Conservation (phyloP, 2,797 vertebrate genomes). For the Gastrophryne carolinensis region DNA sequence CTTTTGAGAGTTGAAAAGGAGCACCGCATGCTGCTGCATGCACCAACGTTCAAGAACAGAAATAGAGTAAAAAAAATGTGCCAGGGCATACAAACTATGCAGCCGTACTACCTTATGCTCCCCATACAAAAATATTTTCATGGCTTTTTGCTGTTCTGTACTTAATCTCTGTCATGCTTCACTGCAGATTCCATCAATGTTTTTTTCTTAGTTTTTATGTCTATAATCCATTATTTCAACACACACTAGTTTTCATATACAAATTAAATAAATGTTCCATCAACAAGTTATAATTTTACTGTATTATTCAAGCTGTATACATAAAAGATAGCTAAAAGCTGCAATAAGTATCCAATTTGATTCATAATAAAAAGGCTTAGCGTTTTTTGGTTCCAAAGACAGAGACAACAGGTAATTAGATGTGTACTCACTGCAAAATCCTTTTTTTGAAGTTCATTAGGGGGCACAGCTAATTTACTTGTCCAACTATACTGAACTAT, state of each 20-base stretch:
- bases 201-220: constrained; percentile 3
- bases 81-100: constrained; percentile 1
- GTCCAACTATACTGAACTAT: too few relatives aligned
- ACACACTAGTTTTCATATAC: constrained; percentile 4
- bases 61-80: constrained; percentile 14
- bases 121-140: constrained; percentile 5
- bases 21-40: constrained; percentile 33
- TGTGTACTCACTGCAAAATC: too few relatives aligned
- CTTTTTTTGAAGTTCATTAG: too few relatives aligned
- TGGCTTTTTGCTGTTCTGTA: constrained; percentile 21
- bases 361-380: background rate
- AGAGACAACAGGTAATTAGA: too few relatives aligned
- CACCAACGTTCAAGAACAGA: constrained; percentile 34
- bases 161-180: constrained; percentile 34
- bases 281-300: background rate
- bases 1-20: constrained; percentile 24
- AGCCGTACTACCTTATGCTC: constrained; percentile 1
- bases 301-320: background rate
- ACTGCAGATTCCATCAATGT: constrained; percentile 35
- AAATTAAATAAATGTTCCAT: constrained; percentile 11
- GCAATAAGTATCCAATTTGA: background rate
- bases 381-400: too few relatives aligned
- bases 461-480: too few relatives aligned
- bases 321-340: background rate
- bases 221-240: constrained; percentile 49